These are phyloP conservation scores for Cygnus olor DNA, from an alignment of 2,797 vertebrate species.

Conservation along the genomic window DNA sequence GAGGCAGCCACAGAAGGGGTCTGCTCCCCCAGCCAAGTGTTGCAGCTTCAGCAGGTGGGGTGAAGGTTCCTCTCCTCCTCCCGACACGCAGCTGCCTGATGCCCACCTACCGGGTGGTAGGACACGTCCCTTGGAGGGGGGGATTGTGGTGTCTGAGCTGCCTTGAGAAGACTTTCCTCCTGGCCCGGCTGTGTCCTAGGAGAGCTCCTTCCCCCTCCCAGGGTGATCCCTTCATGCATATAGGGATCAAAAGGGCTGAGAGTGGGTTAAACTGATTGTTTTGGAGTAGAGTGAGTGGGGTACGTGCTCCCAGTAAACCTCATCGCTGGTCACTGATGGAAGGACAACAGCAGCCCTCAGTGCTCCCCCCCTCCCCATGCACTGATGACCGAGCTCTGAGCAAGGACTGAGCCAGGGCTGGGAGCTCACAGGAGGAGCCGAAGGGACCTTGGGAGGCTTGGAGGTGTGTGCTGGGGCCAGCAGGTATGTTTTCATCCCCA, in stretches of 20 bases:
- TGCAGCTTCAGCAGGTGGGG: too few relatives aligned
- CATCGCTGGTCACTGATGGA: neutral
- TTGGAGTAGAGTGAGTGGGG: conserved; percentile 6
- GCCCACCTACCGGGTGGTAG: too few relatives aligned
- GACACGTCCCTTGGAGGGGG: neutral
- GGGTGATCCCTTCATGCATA: neutral
- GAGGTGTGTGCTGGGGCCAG: neutral
- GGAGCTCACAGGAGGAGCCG: neutral
- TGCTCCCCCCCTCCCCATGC: neutral
- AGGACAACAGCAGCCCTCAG: neutral
- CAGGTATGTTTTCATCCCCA: neutral
- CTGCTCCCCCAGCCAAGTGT: too few relatives aligned
- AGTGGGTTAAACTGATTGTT: neutral
- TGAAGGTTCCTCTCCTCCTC: too few relatives aligned
- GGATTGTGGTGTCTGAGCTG: neutral
- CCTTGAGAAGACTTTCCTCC: neutral
- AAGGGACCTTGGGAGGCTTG: neutral
- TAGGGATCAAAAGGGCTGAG: neutral
- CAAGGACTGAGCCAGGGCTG: neutral
- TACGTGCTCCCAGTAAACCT: conserved; percentile 25
- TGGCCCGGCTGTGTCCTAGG: neutral
- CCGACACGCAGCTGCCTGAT: too few relatives aligned
- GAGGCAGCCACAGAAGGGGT: too few relatives aligned
- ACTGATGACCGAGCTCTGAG: neutral
- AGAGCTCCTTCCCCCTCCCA: neutral